These are phyloP conservation scores for Clitarchus hookeri DNA, from an alignment of 2,888 invertebrate genomes.

Conservation along the genomic window DNA sequence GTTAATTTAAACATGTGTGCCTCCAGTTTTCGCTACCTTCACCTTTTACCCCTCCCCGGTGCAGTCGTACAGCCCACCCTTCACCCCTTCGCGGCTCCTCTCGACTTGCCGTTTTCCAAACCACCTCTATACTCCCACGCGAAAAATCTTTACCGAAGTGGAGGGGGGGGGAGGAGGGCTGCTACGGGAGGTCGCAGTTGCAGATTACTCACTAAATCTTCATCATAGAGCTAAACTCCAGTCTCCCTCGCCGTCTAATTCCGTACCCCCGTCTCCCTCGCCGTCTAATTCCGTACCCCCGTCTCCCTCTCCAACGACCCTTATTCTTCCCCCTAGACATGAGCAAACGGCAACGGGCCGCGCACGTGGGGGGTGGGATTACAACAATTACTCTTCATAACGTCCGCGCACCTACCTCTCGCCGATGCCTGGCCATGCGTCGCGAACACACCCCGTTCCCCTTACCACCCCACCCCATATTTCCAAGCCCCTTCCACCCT, in stretches of 20 bases:
- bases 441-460: background rate
- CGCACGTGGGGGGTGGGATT: background rate
- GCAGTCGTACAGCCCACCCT: too few relatives aligned
- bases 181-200: background rate
- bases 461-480: background rate
- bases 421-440: background rate
- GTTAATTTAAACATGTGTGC: constrained; percentile 14
- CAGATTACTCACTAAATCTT: background rate
- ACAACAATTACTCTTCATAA: constrained; percentile 14
- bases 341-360: background rate
- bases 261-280: background rate
- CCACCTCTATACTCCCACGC: background rate
- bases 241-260: background rate
- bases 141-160: background rate
- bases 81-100: background rate
- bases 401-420: background rate
- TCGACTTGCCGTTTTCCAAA: background rate
- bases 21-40: background rate
- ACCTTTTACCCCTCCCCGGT: background rate
- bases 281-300: background rate
- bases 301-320: too few relatives aligned
- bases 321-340: background rate
- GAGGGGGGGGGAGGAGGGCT: background rate
- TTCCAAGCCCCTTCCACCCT: background rate
- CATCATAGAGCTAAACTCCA: background rate